Evolutionary conservation across 2,888 invertebrate species (phyloP).

Genomic region (Chaetoderma sp.): DNA sequence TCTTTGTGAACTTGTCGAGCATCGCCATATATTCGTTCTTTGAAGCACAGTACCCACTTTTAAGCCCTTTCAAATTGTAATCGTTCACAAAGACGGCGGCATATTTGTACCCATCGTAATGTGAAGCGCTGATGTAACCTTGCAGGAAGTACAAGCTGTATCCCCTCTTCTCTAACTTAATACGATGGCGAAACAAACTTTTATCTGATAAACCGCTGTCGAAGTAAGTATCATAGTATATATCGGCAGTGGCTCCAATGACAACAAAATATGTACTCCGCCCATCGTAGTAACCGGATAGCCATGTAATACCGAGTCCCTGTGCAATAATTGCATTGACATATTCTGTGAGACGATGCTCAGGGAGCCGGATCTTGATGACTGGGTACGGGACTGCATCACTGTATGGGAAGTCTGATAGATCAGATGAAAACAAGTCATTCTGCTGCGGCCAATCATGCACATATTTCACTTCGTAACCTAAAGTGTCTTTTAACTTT

Average conservation of each 20-base stretch:
- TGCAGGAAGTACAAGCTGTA: conserved; percentile 60
- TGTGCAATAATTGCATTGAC: conserved; percentile 49
- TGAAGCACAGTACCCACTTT: too few relatives aligned
- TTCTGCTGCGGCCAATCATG: conserved; percentile 1
- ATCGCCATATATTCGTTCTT: conserved; percentile 56
- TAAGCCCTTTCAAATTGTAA: conserved; percentile 54
- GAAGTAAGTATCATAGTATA: conserved; percentile 40
- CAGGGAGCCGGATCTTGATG: conserved; percentile 50
- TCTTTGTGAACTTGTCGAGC: conserved; percentile 51
- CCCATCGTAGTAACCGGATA: conserved; percentile 49
- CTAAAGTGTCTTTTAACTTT: conserved; percentile 41
- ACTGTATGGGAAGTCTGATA: conserved; percentile 46
- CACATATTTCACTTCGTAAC: conserved; percentile 40
- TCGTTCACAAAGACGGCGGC: conserved; percentile 55
- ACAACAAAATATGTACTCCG: conserved; percentile 49
- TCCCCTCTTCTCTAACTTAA: conserved; percentile 44
- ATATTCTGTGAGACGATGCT: conserved; percentile 57
- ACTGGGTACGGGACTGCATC: conserved; percentile 37
- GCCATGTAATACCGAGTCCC: conserved; percentile 52
- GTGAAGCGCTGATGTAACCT: conserved; percentile 57
- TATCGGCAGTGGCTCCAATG: conserved; percentile 40
- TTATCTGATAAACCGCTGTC: conserved; percentile 48
- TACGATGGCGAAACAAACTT: conserved; percentile 45
- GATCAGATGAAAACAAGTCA: conserved; percentile 46
- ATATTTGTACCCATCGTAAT: conserved; percentile 43